A percentile compares a stretch with the other conserved stretches of the same genome.
phyloP scores from a whole-genome alignment of 2,113 vertebrate species.

The Carettochelys insculpta region DNA sequence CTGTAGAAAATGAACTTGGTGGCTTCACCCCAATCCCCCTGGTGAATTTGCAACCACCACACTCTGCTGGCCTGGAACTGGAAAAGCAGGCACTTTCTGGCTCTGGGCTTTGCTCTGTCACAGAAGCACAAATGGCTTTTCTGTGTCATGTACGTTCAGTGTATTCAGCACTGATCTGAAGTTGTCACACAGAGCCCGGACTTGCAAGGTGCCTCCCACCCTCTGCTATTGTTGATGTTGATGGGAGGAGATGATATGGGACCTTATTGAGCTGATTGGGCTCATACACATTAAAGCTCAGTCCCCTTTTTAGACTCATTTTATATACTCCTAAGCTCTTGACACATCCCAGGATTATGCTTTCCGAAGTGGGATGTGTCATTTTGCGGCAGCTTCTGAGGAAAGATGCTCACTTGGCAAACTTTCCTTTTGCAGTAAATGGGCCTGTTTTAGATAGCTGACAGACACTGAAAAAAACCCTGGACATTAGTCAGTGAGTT shows the following conservation, averaged over 20 bases:
- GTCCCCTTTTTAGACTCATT: neutral
- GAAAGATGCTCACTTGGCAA: neutral
- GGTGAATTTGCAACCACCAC: neutral
- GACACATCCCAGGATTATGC: neutral
- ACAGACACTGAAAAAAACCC: neutral
- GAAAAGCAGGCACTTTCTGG: neutral
- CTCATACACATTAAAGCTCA: neutral
- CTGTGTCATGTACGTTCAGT: neutral
- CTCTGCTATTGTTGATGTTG: fast-evolving
- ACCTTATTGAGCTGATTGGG: neutral
- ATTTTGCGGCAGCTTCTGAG: neutral
- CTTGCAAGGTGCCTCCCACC: neutral
- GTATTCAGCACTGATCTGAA: neutral
- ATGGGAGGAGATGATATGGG: neutral
- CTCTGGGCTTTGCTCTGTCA: neutral
- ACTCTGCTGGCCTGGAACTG: neutral
- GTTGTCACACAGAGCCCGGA: neutral
- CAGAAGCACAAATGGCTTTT: neutral
- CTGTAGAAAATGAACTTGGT: neutral
- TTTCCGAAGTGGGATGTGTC: neutral
- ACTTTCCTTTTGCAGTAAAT: neutral
- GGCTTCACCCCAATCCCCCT: fast-evolving
- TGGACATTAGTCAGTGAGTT: neutral
- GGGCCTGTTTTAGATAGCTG: neutral
- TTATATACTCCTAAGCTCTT: fast-evolving